Evolutionary conservation across 2,888 invertebrate species (phyloP), one percentile per base, ranked within the genome.

Genomic region (Galerucella pusilla): DNA sequence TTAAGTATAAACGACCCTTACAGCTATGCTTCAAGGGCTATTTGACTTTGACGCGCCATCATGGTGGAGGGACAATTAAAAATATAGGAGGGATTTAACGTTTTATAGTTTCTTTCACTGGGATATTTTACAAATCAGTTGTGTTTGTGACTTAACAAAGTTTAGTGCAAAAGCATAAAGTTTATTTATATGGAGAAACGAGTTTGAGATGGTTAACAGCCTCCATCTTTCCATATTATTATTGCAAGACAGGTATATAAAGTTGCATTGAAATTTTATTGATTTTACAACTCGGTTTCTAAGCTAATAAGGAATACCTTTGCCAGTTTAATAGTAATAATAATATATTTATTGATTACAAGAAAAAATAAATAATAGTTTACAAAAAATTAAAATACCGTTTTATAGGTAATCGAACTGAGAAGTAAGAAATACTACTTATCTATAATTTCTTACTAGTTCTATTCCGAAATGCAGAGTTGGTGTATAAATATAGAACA

Each of bases 41-140:
- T 82, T 83, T 79, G 79, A 81, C 79, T 82, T 79, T 78, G 60
- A 45, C 81, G 78, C 77, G 64, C 64, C 64, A 65, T 65, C 80
- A 83, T 82, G 85, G 84, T 82, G 82, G 84, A 84, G 83, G 85
- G 83, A 85, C 84, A 85, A 86, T 86, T 86, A 86, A 86, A 86
- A 85, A 85, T 84, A 83, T 85, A 85, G 86, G 85, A 86, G 86
- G 86, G 86, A 85, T 84, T 85, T 84, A 78, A 81, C 80, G 82
- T 85, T 86, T 85, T 85, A 85, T 85, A 83, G 85, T 84, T 85
- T 85, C 84, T 83, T 84, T 83, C 84, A 80, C 80, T 65, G 78
- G 83, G 81, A 84, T 84, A 84, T 84, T 84, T 83, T 79, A 85
- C 84, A 85, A 86, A 86, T 86, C 86, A 86, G 86, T 86, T 81